Base-by-base conservation (phyloP, 1,140 invertebrate species). In the Agrilus planipennis region DNA sequence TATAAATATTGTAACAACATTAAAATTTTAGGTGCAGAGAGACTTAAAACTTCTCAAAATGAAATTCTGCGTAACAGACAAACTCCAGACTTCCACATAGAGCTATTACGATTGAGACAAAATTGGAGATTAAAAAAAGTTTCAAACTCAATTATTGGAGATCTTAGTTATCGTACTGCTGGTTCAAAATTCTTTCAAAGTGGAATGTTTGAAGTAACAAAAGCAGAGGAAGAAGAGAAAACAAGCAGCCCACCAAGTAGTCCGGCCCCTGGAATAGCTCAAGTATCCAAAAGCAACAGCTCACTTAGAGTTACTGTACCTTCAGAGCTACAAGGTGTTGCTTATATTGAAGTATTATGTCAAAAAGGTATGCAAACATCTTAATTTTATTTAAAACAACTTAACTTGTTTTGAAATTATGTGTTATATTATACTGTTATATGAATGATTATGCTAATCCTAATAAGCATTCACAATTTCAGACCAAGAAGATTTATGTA, bases 81-180 rank as follows among this genome's bases (percentile, higher is more conserved):
- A 4, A 76, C 73, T 45, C 78, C 81, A 7, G 90, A 96, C 59
- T 97, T 96, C 60, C 91, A 96, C 56, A 84, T 90, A 46, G 92
- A 98, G 60, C 63, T 97, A 30, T 56, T 95, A 1, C 69, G 86
- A 43, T 68, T 98, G 23, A 64, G 92, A 32, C 90, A 95, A 57
- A 93, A 90, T 53, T 98, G 91, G 91, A 69, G 91, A 39, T 61
- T 98, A 2, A 93, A 94, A 61, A 96, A 96, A 71, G 85, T 93
- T 1, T 89, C 87, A 0, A 94, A 90, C 57, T 82, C 83, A 0
- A 96, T 98, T 46, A 82, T 98, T 32, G 93, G 93, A 1, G 93
- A 98, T 68, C 73, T 98, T 2, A 96, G 89, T 64, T 96, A 93
- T 61, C 73, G 87, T 48, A 93, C 91, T 47, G 83, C 84, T 34